A percentile compares a stretch with the other conserved stretches of the same genome.
These are phyloP conservation scores for Drosophila eohydei DNA, from an alignment of 2,888 invertebrate species.

Conservation along the genomic window DNA sequence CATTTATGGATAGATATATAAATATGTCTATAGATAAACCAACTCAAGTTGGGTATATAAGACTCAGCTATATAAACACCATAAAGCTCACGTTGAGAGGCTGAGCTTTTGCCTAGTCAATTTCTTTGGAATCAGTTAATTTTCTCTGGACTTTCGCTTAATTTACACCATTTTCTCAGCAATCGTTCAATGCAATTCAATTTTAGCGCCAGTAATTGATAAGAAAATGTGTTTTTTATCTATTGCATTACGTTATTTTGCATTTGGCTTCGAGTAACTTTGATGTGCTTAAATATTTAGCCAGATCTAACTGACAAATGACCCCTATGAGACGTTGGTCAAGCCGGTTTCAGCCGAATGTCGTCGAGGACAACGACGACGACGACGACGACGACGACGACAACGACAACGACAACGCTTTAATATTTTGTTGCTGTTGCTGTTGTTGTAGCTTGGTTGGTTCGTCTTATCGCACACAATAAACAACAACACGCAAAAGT, in stretches of 20 bases:
- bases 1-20: too few relatives aligned
- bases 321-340: slow-evolving; percentile 52
- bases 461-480: slow-evolving; percentile 73
- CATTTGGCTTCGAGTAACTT: slow-evolving; percentile 3
- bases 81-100: too few relatives aligned
- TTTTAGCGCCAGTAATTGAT: neutral
- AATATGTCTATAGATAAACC: too few relatives aligned
- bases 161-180: neutral
- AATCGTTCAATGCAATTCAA: neutral
- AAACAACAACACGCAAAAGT: slow-evolving; percentile 76
- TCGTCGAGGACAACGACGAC: slow-evolving; percentile 27
- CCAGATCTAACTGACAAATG: slow-evolving; percentile 38
- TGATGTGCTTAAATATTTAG: neutral
- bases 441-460: slow-evolving; percentile 40
- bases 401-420: slow-evolving; percentile 47
- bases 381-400: too few relatives aligned
- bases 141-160: neutral
- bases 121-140: neutral
- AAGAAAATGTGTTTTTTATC: neutral
- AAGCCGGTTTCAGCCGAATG: slow-evolving; percentile 67
- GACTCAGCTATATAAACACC: too few relatives aligned
- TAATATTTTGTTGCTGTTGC: slow-evolving; percentile 53
- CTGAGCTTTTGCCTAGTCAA: too few relatives aligned
- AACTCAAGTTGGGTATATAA: too few relatives aligned
- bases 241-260: neutral